Base-by-base conservation (phyloP, 2,888 invertebrate genomes). In the Tribolium freemani region DNA sequence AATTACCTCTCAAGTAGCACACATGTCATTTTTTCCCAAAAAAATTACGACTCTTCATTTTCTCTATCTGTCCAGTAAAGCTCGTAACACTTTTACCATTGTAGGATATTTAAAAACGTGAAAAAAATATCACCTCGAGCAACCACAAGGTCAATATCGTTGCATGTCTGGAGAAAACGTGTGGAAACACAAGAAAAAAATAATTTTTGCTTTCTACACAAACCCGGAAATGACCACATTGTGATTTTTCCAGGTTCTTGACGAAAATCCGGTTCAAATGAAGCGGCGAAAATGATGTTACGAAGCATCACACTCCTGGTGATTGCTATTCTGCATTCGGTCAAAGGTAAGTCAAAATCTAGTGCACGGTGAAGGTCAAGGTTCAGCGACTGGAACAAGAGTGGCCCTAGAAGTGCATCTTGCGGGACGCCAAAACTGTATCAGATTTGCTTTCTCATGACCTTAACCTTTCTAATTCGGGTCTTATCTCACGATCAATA, bases 261-360 rank as follows among this genome's bases (percentile, higher is more conserved):
- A 26, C 26, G 48, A 51, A 48, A 45, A 46, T 54, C 9, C 20
- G 63, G 38, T 61, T 53, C 78, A 74, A 75, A 80, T 79, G 81
- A 80, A 61, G 75, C 74, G 73, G 69, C 74, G 75, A 82, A 74
- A 72, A 82, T 82, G 80, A 80, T 73, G 70, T 71, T 75, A 76
- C 72, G 61, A 31, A 67, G 76, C 76, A 73, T 79, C 69, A 72
- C 79, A 60, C 60, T 77, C 53, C 54, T 76, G 30, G 77, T 79
- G 75, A 77, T 80, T 74, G 80, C 78, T 73, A 69, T 78, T 58
- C 63, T 78, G 75, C 77, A 80, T 76, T 75, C 75, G 64, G 69
- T 75, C 46, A 64, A 30, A 66, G 81, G 81, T 81, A 66, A 76
- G 79, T 75, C 2, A 38, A 5, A 26, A 26, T 26, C 26, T 26